Base-by-base conservation (phyloP, 2,797 vertebrate genomes). In the Malacoraja senta region DNA sequence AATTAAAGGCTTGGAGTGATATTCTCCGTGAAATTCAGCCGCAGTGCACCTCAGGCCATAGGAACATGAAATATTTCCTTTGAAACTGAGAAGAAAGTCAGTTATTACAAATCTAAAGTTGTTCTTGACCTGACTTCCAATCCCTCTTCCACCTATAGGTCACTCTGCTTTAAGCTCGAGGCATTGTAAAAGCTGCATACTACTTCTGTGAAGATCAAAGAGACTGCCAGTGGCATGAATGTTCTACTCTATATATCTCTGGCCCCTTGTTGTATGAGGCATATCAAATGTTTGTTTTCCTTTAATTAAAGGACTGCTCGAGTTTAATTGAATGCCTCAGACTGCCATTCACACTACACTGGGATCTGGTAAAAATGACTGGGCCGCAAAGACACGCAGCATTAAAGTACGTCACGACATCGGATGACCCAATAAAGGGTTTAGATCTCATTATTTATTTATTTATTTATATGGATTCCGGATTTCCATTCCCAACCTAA, bases 261-360 rank as follows among this genome's bases (percentile, higher is more conserved):
- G 71, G 90, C 90, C 71, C 76, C 68, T 92, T 92, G 71, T 92
- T 92, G 90, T 92, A 53, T 76, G 12, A 92, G 90, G 71, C 38
- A 92, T 76, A 92, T 92, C 90, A 92, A 92, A 76, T 92, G 90
- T 92, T 92, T 92, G 90, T 92, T 92, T 92, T 92, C 90, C 53
- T 92, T 92, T 92, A 76, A 92, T 76, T 92, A 92, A 92, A 76
- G 38, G 90, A 71, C 71, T 92, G 76, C 74, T 71, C 90, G 71
- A 74, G 24, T 53, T 92, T 76, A 26, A 58, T 76, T 92, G 90
- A 92, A 92, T 76, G 72, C 90, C 71, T 58, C 90, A 92, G 53
- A 92, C 72, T 92, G 38, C 26, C 58, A 92, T 74, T 26, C 71
- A 44, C 38, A 74, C 38, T 76, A 38, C 71, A 72, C 71, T 92